A percentile compares a stretch with the other conserved stretches of the same genome.
These are phyloP conservation scores for Caenorhabditis virilis DNA, from an alignment of 2,888 invertebrate species.

Conservation along the genomic window DNA sequence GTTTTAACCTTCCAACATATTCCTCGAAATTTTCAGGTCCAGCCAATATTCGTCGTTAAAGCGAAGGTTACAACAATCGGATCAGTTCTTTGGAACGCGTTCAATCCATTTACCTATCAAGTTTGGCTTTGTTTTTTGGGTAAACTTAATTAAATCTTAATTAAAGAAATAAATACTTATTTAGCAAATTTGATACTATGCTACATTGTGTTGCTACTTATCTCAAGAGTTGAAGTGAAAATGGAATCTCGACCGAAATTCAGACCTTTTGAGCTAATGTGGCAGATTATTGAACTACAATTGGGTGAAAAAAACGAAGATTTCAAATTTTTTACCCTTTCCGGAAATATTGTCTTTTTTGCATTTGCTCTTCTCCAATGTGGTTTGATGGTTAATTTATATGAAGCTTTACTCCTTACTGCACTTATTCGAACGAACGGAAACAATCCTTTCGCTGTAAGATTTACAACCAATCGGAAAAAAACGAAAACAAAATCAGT, in stretches of 20 bases:
- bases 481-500: too few species aligned
- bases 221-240: constrained; percentile 45
- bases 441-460: constrained; percentile 38
- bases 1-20: not conserved
- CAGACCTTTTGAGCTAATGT: constrained; percentile 52
- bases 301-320: constrained; percentile 53
- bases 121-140: constrained; percentile 50
- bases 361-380: constrained; percentile 47
- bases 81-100: constrained; percentile 56
- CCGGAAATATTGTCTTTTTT: constrained; percentile 43
- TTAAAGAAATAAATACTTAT: too few species aligned
- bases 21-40: constrained; percentile 27
- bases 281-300: constrained; percentile 56
- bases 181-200: too few species aligned
- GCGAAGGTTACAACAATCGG: constrained; percentile 28
- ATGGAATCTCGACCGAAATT: constrained; percentile 40
- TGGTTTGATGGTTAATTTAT: constrained; percentile 41
- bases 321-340: constrained; percentile 38
- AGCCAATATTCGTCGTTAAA: constrained; percentile 46
- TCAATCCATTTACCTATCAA: constrained; percentile 50
- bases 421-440: constrained; percentile 41
- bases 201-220: constrained; percentile 29
- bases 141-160: too few species aligned
- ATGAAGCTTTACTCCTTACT: constrained; percentile 43
- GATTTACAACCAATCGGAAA: not conserved